phyloP scores from a whole-genome alignment of 2,888 invertebrate genomes.

The Ennomos quercinarius region DNA sequence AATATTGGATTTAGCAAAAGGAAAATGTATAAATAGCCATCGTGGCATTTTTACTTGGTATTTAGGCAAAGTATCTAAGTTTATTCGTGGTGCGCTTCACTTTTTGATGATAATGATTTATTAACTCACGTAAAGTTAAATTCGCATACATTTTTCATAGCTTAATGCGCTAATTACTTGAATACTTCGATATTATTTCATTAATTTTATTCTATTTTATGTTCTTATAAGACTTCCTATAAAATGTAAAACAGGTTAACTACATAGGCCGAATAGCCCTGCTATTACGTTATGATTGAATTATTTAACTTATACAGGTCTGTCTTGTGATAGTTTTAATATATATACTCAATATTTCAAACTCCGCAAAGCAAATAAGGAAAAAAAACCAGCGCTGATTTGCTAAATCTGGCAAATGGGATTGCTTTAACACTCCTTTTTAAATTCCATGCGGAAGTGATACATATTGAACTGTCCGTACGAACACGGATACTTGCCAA shows the following conservation, averaged over 20 bases:
- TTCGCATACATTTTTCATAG: too few species aligned
- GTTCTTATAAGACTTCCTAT: too few species aligned
- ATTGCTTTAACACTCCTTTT: slow-evolving; percentile 37
- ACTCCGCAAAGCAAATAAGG: background rate
- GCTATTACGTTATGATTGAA: too few species aligned
- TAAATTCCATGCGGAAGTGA: slow-evolving; percentile 41
- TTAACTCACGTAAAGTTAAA: background rate
- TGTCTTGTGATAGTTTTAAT: too few species aligned
- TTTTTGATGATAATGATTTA: background rate
- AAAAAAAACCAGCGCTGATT: slow-evolving; percentile 22
- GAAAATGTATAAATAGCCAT: slow-evolving; percentile 13
- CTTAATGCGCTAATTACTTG: too few species aligned
- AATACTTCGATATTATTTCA: too few species aligned
- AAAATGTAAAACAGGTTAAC: too few species aligned
- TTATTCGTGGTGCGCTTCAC: slow-evolving; percentile 9
- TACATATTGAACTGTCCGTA: slow-evolving; percentile 51
- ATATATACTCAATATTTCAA: too few species aligned
- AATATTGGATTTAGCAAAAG: slow-evolving; percentile 23
- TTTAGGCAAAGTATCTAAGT: background rate
- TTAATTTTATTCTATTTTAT: too few species aligned
- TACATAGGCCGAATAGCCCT: too few species aligned
- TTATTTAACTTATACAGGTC: too few species aligned
- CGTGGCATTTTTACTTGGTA: background rate
- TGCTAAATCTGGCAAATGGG: slow-evolving; percentile 39
- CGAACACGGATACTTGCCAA: slow-evolving; percentile 48